Base-by-base conservation (phyloP, 2,888 invertebrate genomes). In the Arge pagana region DNA sequence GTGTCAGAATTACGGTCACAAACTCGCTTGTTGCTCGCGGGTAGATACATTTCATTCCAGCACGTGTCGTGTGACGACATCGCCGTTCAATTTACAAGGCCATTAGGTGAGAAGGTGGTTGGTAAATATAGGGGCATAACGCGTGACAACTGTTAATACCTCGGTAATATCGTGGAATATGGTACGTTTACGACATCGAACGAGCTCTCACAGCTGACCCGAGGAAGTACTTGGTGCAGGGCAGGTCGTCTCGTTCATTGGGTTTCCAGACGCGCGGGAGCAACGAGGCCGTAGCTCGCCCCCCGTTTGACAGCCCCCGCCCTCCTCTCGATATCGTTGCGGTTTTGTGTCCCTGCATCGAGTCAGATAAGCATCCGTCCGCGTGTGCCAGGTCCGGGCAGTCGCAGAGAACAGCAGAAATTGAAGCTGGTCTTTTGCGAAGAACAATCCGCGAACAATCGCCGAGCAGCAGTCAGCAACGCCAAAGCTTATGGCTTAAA, bases 401-500 rank as follows among this genome's bases (percentile, higher is more conserved):
- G 33, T 45, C 11, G 33, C 33, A 33, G 24, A 45, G 31, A 31
- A 35, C 33, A 33, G 45, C 45, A 33, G 13, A 45, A 45, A 45
- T 45, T 45, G 30, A 33, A 45, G 33, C 35, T 35, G 30, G 33
- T 35, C 45, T 45, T 45, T 45, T 45, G 45, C 33, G 33, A 45
- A 31, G 11, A 42, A 42, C 42, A 42, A 42, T 42, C 30, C 42
- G 31, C 42, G 42, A 42, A 45, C 45, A 45, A 45, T 45, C 16
- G 33, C 45, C 45, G 35, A 21, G 33, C 45, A 33, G 45, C 45
- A 45, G 45, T 45, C 33, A 45, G 45, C 45, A 45, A 30, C 30
- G 33, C 11, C 33, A 45, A 45, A 45, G 45, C 45, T 45, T 45
- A 26, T 35, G 45, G 45, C 45, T 45, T 45, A 21, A 23, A 69